Evolutionary conservation across 2,888 invertebrate genomes (phyloP).

Genomic region (Clanis bilineata): DNA sequence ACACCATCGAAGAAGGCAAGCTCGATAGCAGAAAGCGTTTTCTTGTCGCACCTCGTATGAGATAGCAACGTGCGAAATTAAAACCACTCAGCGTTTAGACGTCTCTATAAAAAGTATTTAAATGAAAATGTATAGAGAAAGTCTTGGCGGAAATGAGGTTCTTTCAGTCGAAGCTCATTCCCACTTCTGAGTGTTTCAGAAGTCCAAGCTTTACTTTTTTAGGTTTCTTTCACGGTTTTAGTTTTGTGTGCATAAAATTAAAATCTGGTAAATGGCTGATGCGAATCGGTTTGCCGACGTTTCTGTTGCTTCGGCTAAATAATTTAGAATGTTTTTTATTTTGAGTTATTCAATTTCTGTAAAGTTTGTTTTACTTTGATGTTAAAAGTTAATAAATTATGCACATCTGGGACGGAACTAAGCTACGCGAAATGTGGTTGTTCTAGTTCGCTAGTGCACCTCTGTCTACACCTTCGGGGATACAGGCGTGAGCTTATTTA

Average conservation of each 20-base stretch:
- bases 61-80: conserved; percentile 69
- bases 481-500: too few species aligned
- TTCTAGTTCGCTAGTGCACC: too few species aligned
- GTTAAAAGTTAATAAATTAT: too few species aligned
- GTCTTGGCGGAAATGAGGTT: conserved; percentile 76
- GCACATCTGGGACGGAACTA: too few species aligned
- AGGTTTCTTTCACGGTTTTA: conserved; percentile 37
- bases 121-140: conserved; percentile 80
- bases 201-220: conserved; percentile 52
- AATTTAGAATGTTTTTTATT: neutral
- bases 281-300: neutral
- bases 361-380: neutral
- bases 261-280: conserved; percentile 10
- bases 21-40: conserved; percentile 42
- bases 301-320: conserved; percentile 19
- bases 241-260: conserved; percentile 19
- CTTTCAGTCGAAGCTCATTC: conserved; percentile 68
- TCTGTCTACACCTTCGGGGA: too few species aligned
- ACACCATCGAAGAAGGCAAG: conserved; percentile 20
- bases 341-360: neutral
- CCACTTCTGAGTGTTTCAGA: conserved; percentile 66
- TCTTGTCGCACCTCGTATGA: conserved; percentile 61
- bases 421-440: too few species aligned
- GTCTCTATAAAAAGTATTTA: conserved; percentile 67
- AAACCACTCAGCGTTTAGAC: conserved; percentile 64